A percentile compares a stretch with the other conserved stretches of the same genome.
Evolutionary conservation across 1,140 invertebrate species (phyloP).

Genomic region (Atta cephalotes): DNA sequence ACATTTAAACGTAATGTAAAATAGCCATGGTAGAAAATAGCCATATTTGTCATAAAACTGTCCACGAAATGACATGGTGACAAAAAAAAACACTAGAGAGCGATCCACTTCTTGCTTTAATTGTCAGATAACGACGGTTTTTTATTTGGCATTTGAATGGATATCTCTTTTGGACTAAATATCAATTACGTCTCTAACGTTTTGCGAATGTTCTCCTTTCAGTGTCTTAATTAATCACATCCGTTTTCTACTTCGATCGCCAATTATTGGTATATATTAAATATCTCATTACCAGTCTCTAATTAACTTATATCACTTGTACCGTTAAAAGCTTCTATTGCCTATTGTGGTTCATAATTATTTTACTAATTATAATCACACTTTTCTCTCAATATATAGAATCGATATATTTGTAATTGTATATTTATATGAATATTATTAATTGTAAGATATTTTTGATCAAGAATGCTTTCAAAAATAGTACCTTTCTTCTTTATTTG

Average conservation of each 20-base stretch:
- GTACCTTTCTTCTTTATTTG: no score
- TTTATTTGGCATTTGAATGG: conserved; percentile 28
- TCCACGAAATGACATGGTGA: not conserved
- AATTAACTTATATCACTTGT: conserved; percentile 40
- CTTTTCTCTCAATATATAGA: no score
- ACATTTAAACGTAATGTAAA: conserved; percentile 15
- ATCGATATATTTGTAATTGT: no score
- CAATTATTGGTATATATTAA: not conserved
- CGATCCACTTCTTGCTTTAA: conserved; percentile 40
- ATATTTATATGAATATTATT: no score
- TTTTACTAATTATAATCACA: no score
- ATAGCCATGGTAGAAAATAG: not conserved
- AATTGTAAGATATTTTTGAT: no score
- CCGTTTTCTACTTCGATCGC: conserved; percentile 22
- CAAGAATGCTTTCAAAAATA: no score
- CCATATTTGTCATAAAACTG: conserved; percentile 11
- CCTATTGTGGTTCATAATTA: no score
- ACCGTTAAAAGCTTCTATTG: no score
- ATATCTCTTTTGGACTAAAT: conserved; percentile 22
- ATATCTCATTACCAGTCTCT: conserved; percentile 3
- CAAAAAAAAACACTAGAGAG: conserved; percentile 19
- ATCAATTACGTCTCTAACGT: conserved; percentile 6
- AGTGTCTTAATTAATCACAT: conserved; percentile 53
- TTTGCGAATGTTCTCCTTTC: conserved; percentile 37
- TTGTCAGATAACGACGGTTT: not conserved